A percentile compares a stretch with the other conserved stretches of the same genome.
Evolutionary conservation across 2,797 vertebrate genomes (phyloP).

Genomic region (Acanthurus tractus): DNA sequence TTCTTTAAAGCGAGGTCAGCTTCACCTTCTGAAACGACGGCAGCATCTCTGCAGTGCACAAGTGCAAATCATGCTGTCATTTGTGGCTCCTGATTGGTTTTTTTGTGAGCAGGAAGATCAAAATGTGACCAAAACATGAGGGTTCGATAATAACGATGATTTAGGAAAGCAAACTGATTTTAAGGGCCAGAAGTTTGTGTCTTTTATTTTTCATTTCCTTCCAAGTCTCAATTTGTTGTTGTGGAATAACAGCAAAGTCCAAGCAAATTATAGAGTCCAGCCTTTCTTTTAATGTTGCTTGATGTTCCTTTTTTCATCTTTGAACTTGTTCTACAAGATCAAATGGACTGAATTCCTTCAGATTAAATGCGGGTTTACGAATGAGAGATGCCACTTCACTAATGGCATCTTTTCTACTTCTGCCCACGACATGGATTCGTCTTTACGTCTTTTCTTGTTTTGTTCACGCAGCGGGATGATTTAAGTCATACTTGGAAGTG

Average conservation of each 20-base stretch:
- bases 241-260: no score
- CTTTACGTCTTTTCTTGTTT: conserved; percentile 9
- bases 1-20: neutral
- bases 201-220: no score
- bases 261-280: no score
- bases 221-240: no score
- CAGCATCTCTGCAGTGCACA: neutral
- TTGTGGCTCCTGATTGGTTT: no score
- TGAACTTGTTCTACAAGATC: neutral
- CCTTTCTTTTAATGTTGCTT: no score
- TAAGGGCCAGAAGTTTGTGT: no score
- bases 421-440: neutral
- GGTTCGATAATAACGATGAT: no score
- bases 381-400: neutral
- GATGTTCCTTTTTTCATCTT: neutral
- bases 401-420: neutral
- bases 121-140: no score
- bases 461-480: conserved; percentile 18
- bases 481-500: neutral
- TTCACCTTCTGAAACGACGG: neutral
- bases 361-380: neutral
- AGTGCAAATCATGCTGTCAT: no score
- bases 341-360: neutral
- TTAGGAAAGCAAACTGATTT: no score
- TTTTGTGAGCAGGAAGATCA: no score